Percentiles rank a stretch among this genome's conserved stretches.
Conservation (phyloP, 2,113 vertebrate genomes). For the Bos taurus region ARS-UCD2.0 NC_037333.1:15650001-15650500, state of each 20-base stretch:
- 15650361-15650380: neutral
- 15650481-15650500: neutral
- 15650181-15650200: neutral
- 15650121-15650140: neutral
- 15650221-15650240: neutral
- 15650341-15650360: neutral
- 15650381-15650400: neutral
- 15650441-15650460: neutral
- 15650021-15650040: conserved; percentile 33
- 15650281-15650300: neutral
- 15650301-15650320: neutral
- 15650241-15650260: neutral
- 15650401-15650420: neutral
- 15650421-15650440: neutral
- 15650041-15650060: neutral
- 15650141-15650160: neutral
- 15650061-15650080: neutral
- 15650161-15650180: neutral
- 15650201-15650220: neutral
- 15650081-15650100: neutral
- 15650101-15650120: neutral
- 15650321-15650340: neutral
- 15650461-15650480: neutral
- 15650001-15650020: neutral
- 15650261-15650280: neutral